These are phyloP conservation scores for Diarsia dahlii DNA, from an alignment of 2,888 invertebrate genomes.

Conservation along the genomic window DNA sequence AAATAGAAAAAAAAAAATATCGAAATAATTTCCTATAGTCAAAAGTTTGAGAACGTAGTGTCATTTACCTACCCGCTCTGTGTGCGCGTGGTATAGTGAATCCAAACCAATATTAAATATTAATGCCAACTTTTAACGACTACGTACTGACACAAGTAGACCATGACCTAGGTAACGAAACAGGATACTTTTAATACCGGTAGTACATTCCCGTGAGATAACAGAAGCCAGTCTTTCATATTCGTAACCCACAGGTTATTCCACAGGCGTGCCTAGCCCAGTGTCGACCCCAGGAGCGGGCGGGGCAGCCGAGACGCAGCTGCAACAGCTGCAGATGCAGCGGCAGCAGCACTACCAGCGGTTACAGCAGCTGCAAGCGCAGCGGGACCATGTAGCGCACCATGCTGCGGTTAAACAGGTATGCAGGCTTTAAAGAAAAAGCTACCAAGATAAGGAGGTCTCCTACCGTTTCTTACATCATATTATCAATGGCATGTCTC, in stretches of 20 bases:
- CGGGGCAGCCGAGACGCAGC: conserved; percentile 76
- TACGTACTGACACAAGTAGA: background rate
- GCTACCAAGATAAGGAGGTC: background rate
- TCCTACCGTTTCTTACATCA: background rate
- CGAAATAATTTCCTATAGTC: background rate
- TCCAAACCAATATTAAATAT: background rate
- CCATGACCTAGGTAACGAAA: background rate
- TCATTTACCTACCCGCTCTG: background rate
- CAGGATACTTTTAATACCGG: background rate
- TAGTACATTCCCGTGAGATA: background rate
- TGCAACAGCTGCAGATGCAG: conserved; percentile 88
- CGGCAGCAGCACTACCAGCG: conserved; percentile 92
- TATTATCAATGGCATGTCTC: conserved; percentile 37
- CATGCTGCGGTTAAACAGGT: conserved; percentile 86
- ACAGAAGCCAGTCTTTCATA: background rate
- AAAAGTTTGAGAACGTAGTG: background rate
- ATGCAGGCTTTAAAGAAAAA: conserved; percentile 1
- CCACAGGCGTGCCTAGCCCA: conserved; percentile 70
- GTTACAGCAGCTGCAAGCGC: conserved; percentile 92
- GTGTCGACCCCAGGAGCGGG: conserved; percentile 68
- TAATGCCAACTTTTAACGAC: background rate
- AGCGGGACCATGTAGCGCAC: conserved; percentile 89
- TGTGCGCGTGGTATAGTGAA: no score
- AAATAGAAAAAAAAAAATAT: background rate
- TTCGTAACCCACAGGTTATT: conserved; percentile 20